A percentile compares a stretch with the other conserved stretches of the same genome.
phyloP scores from a whole-genome alignment of 2,797 vertebrate species.

The Okamejei kenojei region DNA sequence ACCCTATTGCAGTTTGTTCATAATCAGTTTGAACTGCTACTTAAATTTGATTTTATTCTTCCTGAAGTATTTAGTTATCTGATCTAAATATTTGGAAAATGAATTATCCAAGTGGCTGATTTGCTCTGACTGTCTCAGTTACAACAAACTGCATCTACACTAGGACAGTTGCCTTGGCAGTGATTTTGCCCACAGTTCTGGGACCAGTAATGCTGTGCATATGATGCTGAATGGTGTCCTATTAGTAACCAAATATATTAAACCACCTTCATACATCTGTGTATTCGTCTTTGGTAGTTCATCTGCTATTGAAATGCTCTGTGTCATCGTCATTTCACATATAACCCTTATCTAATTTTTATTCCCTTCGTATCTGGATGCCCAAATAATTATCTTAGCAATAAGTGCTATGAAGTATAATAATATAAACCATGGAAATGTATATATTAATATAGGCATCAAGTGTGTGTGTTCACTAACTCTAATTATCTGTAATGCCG shows the following conservation, averaged over 20 bases:
- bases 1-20: background rate
- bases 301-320: background rate
- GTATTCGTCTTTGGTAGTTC: background rate
- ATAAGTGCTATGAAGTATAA: background rate
- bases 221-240: background rate
- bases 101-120: background rate
- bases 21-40: background rate
- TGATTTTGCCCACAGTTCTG: background rate
- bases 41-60: background rate
- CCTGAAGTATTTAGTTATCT: background rate
- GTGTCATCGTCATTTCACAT: background rate
- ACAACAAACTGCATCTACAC: background rate
- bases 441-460: slow-evolving; percentile 20
- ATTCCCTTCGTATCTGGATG: background rate
- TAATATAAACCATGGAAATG: background rate
- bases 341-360: background rate
- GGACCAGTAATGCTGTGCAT: background rate
- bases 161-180: too few species aligned
- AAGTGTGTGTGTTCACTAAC: slow-evolving; percentile 1
- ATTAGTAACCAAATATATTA: background rate
- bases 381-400: background rate
- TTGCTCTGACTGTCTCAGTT: background rate
- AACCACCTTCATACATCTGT: background rate
- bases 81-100: background rate
- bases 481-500: background rate